phyloP scores from a whole-genome alignment of 2,797 vertebrate genomes.

The Sebastes steindachneri region DNA sequence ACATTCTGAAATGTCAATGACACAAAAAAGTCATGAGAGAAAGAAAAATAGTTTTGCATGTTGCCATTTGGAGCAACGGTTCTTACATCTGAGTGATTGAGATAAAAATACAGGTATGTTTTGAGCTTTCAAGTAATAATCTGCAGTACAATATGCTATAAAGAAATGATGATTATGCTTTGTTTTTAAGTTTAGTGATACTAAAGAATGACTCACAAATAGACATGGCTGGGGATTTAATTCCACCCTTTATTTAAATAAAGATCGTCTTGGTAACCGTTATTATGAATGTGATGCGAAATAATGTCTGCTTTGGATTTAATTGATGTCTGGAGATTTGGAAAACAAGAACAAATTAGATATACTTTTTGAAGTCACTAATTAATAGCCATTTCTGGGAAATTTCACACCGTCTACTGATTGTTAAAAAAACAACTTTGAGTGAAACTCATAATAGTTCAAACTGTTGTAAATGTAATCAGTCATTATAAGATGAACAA shows the following conservation, averaged over 20 bases:
- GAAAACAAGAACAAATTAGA: constrained; percentile 3
- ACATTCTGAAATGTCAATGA: constrained; percentile 25
- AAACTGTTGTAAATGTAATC: background rate
- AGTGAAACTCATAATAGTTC: background rate
- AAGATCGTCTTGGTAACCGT: background rate
- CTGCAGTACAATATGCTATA: background rate
- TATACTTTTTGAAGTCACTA: background rate
- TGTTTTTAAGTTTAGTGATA: background rate
- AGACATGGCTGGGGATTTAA: background rate
- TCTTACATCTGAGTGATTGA: background rate
- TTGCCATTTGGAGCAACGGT: background rate
- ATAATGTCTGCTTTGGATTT: constrained; percentile 4
- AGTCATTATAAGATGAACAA: background rate
- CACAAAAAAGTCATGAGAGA: background rate
- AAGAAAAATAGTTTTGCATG: background rate
- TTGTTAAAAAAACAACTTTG: background rate
- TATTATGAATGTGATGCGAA: background rate
- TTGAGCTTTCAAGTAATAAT: background rate
- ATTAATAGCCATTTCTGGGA: background rate
- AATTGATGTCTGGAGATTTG: constrained; percentile 12
- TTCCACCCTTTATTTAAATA: background rate
- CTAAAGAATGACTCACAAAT: background rate
- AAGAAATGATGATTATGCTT: background rate
- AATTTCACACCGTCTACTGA: background rate
- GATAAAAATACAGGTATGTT: background rate